Base-by-base conservation (phyloP, 2,888 invertebrate species). In the Chymomyza fuscimana region DNA sequence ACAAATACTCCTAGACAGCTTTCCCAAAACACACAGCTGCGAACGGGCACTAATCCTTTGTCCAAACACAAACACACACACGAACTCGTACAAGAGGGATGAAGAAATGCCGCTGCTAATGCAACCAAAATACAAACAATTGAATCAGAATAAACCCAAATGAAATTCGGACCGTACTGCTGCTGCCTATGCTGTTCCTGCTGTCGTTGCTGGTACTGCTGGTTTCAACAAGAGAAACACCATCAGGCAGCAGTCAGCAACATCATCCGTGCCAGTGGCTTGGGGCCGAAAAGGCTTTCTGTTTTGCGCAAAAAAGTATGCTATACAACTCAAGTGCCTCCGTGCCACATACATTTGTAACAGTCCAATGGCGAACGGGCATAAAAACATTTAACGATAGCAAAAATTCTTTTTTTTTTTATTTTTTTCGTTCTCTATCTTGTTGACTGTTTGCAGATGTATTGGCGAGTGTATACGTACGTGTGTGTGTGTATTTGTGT, bases 61-160 rank as follows among this genome's bases (percentile, higher is more conserved):
- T 51, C 68, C 70, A 78, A 75, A 77, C 81, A 77, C 61, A 56
- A 29, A 16, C 52, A 59, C 52, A 15, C 52, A 36, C 46, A 46
- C 25, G 66, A 19, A 69, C 16, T 46, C 60, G 10, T 54, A 50
- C 56, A 65, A 19, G 58, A 7, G 15, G 60, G 60, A 25, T 32
- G 60, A 58, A 25, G 19, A 25, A 25, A 19, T 10, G 58, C 25
- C 66, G 56, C 68, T 77, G 83, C 81, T 85, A 85, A 87, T 86
- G 88, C 84, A 85, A 77, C 82, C 88, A 77, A 81, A 88, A 88
- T 86, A 86, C 82, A 85, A 88, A 85, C 85, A 85, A 80, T 85
- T 85, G 88, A 85, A 85, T 88, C 85, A 84, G 77, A 86, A 88
- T 88, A 88, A 85, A 85, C 82, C 83, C 40, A 88, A 85, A 87